Conservation (phyloP, 30 jellyfish, hydroid and myxozoan species). For the Aurelia sp. region DNA sequence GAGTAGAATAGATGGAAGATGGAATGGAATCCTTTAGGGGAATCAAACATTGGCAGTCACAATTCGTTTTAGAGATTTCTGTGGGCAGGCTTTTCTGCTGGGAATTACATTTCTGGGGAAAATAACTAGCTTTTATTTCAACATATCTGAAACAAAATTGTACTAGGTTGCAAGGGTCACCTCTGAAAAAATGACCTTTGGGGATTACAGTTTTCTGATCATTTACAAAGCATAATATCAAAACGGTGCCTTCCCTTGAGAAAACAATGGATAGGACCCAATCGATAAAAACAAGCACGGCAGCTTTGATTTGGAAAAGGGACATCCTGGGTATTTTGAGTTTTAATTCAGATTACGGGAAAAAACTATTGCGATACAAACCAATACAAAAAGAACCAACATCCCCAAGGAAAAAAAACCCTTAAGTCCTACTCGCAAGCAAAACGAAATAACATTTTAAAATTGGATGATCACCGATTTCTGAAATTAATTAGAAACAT, state of each 20-base stretch:
- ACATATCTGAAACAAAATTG: not conserved
- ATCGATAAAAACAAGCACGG: slow-evolving; percentile 14
- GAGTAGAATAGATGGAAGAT: slow-evolving; percentile 2
- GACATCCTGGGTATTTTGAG: not conserved
- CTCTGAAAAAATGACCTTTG: slow-evolving; percentile 13
- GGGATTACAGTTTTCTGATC: no score
- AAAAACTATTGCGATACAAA: slow-evolving; percentile 3
- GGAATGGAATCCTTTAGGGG: slow-evolving; percentile 43
- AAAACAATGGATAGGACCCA: not conserved
- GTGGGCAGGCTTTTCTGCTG: no score
- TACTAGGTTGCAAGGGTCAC: slow-evolving; percentile 27
- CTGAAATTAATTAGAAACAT: slow-evolving; percentile 12
- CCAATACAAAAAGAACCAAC: no score
- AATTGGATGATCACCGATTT: slow-evolving; percentile 29
- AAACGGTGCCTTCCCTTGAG: not conserved
- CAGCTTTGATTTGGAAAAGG: not conserved
- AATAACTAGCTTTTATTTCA: no score
- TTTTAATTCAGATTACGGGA: slow-evolving; percentile 4
- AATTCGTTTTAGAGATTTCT: no score
- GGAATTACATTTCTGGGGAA: no score
- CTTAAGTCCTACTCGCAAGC: no score
- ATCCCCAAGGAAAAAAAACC: no score
- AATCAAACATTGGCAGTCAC: slow-evolving; percentile 18
- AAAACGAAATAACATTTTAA: not conserved
- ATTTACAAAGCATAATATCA: not conserved